Percentiles rank a stretch among this genome's conserved stretches.
Conservation (phyloP, 1,140 invertebrate genomes). For the Hetaerina americana region DNA sequence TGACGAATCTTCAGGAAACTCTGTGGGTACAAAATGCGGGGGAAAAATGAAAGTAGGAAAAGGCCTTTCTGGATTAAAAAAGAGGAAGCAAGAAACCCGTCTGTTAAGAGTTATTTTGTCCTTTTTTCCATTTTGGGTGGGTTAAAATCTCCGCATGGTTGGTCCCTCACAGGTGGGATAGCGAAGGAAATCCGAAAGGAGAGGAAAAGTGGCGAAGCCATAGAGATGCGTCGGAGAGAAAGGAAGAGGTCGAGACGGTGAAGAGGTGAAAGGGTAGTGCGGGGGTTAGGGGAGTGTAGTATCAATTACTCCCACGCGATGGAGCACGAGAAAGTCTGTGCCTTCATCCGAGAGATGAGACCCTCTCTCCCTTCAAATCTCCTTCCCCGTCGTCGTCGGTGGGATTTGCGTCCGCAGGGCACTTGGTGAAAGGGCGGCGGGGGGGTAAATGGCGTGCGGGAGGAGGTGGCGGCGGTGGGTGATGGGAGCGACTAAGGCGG, state of each 20-base stretch:
- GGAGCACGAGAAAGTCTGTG: neutral
- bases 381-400: no score
- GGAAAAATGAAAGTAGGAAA: neutral
- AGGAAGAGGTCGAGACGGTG: slow-evolving; percentile 4
- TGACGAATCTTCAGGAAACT: no score
- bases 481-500: no score
- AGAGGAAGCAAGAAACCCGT: neutral
- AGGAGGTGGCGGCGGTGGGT: no score
- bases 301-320: neutral
- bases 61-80: neutral
- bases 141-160: neutral
- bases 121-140: neutral
- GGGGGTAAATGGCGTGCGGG: no score
- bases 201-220: neutral
- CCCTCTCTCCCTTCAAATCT: neutral
- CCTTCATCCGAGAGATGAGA: neutral
- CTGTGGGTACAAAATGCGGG: no score
- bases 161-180: neutral
- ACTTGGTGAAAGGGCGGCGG: no score
- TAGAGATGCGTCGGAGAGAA: neutral
- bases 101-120: no score
- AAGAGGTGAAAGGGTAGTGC: slow-evolving; percentile 15
- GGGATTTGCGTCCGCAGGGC: no score
- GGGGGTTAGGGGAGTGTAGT: neutral
- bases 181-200: neutral